These are phyloP conservation scores for Machaerirhynchus nigripectus DNA, from an alignment of 2,113 vertebrate genomes.

Conservation along the genomic window DNA sequence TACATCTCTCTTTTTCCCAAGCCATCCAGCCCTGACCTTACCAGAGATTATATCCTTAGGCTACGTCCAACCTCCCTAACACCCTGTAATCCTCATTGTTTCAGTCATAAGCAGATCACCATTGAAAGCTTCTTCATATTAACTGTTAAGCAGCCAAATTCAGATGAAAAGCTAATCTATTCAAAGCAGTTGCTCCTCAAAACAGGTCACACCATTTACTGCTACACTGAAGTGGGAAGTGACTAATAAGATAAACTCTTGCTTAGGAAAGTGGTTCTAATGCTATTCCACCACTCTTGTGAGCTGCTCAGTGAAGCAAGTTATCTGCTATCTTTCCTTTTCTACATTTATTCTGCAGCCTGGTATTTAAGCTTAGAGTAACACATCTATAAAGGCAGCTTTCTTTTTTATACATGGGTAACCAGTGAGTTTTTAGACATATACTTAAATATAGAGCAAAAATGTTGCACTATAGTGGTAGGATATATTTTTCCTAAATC, in stretches of 20 bases:
- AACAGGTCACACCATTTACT: neutral
- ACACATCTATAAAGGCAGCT: neutral
- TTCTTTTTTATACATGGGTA: neutral
- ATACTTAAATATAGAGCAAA: neutral
- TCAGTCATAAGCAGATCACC: neutral
- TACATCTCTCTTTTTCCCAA: neutral
- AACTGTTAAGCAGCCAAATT: neutral
- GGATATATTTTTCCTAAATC: neutral
- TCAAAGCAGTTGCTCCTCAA: neutral
- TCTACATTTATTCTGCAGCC: neutral
- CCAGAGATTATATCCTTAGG: conserved; percentile 25
- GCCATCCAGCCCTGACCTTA: conserved; percentile 39
- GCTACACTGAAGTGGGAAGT: neutral
- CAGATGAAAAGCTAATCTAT: neutral
- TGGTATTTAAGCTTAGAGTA: neutral
- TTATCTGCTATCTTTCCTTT: neutral
- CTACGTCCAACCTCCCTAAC: neutral
- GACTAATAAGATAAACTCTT: neutral
- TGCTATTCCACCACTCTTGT: neutral
- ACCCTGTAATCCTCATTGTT: conserved; percentile 23
- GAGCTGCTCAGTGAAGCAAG: neutral
- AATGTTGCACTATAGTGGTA: neutral
- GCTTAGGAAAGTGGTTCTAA: neutral
- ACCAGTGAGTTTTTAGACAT: neutral
- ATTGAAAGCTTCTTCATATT: conserved; percentile 4